Evolutionary conservation across 2,113 vertebrate genomes (phyloP).

Genomic region (Cephalopholis sonnerati): DNA sequence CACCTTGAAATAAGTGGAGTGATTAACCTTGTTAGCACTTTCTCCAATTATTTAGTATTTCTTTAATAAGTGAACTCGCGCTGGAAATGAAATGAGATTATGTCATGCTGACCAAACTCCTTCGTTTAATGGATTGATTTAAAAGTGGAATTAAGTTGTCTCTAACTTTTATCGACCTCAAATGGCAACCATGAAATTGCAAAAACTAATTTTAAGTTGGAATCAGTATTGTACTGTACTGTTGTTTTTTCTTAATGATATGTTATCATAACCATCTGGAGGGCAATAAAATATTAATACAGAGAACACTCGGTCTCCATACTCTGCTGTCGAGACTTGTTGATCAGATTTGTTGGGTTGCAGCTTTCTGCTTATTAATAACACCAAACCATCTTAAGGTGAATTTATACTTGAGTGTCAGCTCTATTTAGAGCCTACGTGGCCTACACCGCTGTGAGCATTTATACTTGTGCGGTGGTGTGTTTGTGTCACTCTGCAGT

Average conservation of each 20-base stretch:
- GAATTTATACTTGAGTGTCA: no score
- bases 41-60: conserved; percentile 41
- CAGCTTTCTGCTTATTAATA: not conserved
- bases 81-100: conserved; percentile 3
- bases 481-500: no score
- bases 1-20: conserved; percentile 40
- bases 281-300: not conserved
- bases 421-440: no score
- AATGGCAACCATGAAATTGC: not conserved
- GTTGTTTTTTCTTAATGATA: not conserved
- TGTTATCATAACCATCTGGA: conserved; percentile 20
- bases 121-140: conserved; percentile 6
- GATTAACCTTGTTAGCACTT: conserved; percentile 26
- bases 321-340: not conserved
- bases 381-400: not conserved
- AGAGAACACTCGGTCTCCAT: not conserved
- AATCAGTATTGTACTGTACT: not conserved
- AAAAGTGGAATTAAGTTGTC: conserved; percentile 23
- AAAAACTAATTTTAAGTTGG: conserved; percentile 30
- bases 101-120: not conserved
- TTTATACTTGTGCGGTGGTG: no score
- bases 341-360: not conserved
- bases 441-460: no score
- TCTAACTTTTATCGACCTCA: not conserved
- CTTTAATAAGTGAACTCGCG: conserved; percentile 16